Evolutionary conservation across 1,140 invertebrate genomes (phyloP).

Genomic region (Drosophila carrolli): DNA sequence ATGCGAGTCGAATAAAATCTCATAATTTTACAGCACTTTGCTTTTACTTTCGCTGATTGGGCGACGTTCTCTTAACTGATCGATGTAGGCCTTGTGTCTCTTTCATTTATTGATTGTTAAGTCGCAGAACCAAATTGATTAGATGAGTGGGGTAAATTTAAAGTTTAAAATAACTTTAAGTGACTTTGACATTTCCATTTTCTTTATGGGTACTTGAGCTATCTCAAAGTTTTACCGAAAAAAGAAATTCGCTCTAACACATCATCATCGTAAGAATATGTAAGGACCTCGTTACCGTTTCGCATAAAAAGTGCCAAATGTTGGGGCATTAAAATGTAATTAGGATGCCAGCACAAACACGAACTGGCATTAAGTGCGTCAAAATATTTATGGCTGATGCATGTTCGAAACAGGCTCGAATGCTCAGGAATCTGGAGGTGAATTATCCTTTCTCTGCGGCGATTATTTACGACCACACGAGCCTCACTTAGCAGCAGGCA

Average conservation of each 20-base stretch:
- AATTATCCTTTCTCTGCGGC: constrained; percentile 4
- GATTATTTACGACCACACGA: constrained; percentile 30
- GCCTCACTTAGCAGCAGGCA: background rate
- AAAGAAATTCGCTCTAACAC: background rate
- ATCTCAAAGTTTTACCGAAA: constrained; percentile 5
- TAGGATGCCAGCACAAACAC: constrained; percentile 40
- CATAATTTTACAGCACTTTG: constrained; percentile 46
- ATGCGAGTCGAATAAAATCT: constrained; percentile 31
- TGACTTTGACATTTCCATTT: background rate
- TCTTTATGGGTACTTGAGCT: background rate
- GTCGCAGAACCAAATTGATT: constrained; percentile 16
- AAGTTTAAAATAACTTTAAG: constrained; percentile 1
- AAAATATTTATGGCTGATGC: constrained; percentile 48
- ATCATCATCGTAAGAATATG: constrained; percentile 14
- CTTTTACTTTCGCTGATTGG: constrained; percentile 44
- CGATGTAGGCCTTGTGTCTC: constrained; percentile 7
- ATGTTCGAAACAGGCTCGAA: constrained; percentile 41
- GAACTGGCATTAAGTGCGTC: constrained; percentile 4
- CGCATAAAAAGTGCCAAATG: constrained; percentile 47
- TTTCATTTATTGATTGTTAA: constrained; percentile 35
- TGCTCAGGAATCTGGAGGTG: constrained; percentile 7
- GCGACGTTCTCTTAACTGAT: constrained; percentile 25
- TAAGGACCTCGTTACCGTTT: constrained; percentile 46
- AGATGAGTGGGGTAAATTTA: background rate
- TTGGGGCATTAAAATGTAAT: constrained; percentile 60